phyloP scores from a whole-genome alignment of 2,888 invertebrate genomes.

The Mesochorus sp. region DNA sequence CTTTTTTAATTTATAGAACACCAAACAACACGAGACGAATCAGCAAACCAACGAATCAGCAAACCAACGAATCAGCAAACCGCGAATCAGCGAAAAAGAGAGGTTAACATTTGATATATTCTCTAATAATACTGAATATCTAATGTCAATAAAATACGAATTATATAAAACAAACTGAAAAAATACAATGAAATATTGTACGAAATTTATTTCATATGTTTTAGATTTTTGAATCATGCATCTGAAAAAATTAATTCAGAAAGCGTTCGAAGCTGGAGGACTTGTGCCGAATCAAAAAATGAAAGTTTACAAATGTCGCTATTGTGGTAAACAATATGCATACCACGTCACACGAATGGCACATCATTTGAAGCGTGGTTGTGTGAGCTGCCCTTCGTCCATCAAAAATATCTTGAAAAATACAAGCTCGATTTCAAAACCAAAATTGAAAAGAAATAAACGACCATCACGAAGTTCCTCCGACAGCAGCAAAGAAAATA shows the following conservation, averaged over 20 bases:
- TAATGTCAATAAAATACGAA: too few relatives aligned
- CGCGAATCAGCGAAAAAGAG: too few relatives aligned
- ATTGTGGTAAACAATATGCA: neutral
- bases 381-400: neutral
- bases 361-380: neutral
- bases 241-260: neutral
- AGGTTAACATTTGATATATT: too few relatives aligned
- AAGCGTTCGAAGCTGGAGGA: slow-evolving; percentile 1
- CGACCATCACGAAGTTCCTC: neutral
- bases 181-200: neutral
- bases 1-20: too few relatives aligned
- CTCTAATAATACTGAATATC: too few relatives aligned
- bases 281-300: neutral
- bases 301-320: neutral
- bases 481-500: neutral
- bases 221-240: slow-evolving; percentile 83
- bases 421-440: neutral
- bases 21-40: too few relatives aligned
- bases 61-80: too few relatives aligned
- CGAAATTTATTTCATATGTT: slow-evolving; percentile 83
- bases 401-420: slow-evolving; percentile 6
- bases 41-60: too few relatives aligned
- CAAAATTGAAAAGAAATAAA: neutral
- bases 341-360: too few relatives aligned
- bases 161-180: neutral